These are phyloP conservation scores for Chionodraco myersi DNA, from an alignment of 2,113 vertebrate species.

Conservation along the genomic window DNA sequence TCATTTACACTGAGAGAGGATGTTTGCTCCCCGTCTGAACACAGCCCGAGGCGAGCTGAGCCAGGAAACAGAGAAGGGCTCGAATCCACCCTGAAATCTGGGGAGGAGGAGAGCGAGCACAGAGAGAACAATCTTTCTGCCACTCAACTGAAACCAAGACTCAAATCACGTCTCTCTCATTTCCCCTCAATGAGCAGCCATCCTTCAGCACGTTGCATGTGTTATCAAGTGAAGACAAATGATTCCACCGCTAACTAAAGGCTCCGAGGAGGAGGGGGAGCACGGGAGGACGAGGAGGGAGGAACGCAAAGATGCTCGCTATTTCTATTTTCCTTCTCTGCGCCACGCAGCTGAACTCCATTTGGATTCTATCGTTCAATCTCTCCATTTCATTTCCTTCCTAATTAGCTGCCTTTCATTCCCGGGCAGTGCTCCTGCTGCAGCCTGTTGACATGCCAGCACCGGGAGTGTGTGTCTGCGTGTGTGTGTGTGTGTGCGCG, in stretches of 20 bases:
- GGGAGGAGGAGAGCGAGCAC: neutral
- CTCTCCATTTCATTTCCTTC: constrained; percentile 66
- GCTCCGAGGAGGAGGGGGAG: neutral
- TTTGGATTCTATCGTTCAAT: constrained; percentile 65
- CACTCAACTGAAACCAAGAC: constrained; percentile 6
- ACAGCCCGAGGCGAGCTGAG: constrained; percentile 16
- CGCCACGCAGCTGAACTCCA: constrained; percentile 53
- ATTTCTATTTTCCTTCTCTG: constrained; percentile 38
- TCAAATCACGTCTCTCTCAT: constrained; percentile 39
- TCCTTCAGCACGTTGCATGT: constrained; percentile 30
- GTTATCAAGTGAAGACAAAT: constrained; percentile 30
- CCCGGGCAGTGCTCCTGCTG: constrained; percentile 28
- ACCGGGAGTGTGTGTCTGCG: neutral
- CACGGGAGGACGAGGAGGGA: neutral
- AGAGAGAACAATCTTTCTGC: neutral
- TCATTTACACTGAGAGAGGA: constrained; percentile 33
- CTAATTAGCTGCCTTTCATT: constrained; percentile 74
- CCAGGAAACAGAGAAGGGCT: neutral
- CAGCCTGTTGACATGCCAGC: constrained; percentile 61
- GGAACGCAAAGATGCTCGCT: neutral
- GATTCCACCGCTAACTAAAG: constrained; percentile 6
- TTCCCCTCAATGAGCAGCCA: constrained; percentile 27
- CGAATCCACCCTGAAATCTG: constrained; percentile 12
- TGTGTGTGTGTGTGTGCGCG: constrained; percentile 1
- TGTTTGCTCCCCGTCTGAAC: constrained; percentile 19